Evolutionary conservation across 2,888 invertebrate species (phyloP).

Genomic region (Iselma pallidipennis): DNA sequence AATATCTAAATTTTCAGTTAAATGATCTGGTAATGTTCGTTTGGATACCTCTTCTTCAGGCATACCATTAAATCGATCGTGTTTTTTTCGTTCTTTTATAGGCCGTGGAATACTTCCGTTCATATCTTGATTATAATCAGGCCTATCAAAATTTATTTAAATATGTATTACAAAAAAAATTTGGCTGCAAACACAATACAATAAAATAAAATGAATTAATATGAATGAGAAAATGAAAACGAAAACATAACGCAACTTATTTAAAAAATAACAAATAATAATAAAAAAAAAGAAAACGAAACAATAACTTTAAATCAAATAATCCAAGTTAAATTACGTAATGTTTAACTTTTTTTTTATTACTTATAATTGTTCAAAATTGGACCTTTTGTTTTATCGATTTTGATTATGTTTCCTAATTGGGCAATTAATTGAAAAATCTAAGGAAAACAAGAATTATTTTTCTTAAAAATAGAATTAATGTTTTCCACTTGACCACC

Average conservation of each 20-base stretch:
- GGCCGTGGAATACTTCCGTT: conserved; percentile 62
- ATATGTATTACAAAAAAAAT: conserved; percentile 12
- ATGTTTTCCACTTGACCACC: too few species aligned
- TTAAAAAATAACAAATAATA: background rate
- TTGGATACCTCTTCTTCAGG: conserved; percentile 95
- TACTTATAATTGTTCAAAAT: too few species aligned
- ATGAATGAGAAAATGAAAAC: conserved; percentile 9
- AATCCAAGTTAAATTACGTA: too few species aligned
- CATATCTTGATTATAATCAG: conserved; percentile 52
- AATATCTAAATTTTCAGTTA: conserved; percentile 92
- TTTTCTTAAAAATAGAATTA: too few species aligned
- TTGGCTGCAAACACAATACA: conserved; percentile 17
- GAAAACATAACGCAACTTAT: conserved; percentile 5
- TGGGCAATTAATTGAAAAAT: too few species aligned
- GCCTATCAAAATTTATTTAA: conserved; percentile 36
- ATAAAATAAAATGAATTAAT: conserved; percentile 13
- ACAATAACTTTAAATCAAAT: too few species aligned
- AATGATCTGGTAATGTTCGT: conserved; percentile 92
- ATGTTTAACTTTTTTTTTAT: too few species aligned
- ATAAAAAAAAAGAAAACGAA: background rate
- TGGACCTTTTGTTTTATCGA: too few species aligned
- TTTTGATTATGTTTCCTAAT: too few species aligned
- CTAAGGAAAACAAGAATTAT: too few species aligned
- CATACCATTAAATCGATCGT: conserved; percentile 95
- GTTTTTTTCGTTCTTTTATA: conserved; percentile 87